Conservation (phyloP, 2,888 invertebrate species). For the Pyrochroa serraticornis region DNA sequence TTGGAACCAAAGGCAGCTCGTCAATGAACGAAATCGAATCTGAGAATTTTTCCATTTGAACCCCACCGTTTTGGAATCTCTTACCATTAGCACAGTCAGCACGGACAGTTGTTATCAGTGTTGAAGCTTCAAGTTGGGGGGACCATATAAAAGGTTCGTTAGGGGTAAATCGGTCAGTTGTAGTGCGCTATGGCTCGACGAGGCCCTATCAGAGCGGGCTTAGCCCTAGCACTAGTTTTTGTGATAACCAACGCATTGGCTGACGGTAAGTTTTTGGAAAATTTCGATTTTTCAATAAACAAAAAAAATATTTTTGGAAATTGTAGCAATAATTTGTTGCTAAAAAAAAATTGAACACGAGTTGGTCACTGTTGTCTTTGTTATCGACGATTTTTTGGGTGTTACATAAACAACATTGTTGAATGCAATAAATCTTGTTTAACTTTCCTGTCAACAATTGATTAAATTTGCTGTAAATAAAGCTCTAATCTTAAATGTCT, state of each 20-base stretch:
- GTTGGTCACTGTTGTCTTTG: too few relatives aligned
- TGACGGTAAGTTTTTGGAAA: constrained; percentile 41
- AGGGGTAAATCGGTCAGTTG: constrained; percentile 41
- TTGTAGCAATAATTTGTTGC: too few relatives aligned
- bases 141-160: constrained; percentile 43
- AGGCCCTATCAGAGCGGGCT: constrained; percentile 44
- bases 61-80: constrained; percentile 3
- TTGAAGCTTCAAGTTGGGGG: constrained; percentile 35
- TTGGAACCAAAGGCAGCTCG: too few relatives aligned
- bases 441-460: background rate
- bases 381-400: too few relatives aligned
- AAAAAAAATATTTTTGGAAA: too few relatives aligned
- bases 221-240: constrained; percentile 49
- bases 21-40: too few relatives aligned
- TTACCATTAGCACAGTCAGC: constrained; percentile 20
- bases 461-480: constrained; percentile 2
- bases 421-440: too few relatives aligned
- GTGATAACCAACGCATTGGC: constrained; percentile 42
- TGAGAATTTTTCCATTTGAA: constrained; percentile 1
- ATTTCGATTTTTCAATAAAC: background rate
- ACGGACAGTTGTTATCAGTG: constrained; percentile 25
- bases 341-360: too few relatives aligned
- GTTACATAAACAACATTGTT: too few relatives aligned
- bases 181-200: constrained; percentile 46
- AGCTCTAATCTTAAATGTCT: background rate